phyloP scores from a whole-genome alignment of 2,113 vertebrate species.

The Heterotis niloticus region DNA sequence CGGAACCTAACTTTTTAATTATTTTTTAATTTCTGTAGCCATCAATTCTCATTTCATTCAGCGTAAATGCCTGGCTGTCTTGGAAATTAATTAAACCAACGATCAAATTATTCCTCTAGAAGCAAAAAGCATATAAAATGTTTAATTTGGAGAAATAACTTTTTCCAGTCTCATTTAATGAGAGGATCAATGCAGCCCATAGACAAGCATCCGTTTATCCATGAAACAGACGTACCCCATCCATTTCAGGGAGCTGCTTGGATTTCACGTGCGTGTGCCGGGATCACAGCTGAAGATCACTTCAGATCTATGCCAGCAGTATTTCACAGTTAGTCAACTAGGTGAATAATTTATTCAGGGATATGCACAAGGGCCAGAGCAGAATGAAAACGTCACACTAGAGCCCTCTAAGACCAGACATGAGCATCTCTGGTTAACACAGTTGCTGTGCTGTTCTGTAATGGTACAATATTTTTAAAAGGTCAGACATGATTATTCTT shows the following conservation, averaged over 20 bases:
- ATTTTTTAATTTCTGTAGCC: constrained; percentile 13
- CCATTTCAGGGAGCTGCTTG: background rate
- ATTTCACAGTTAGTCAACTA: too few relatives aligned
- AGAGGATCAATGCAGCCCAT: constrained; percentile 1
- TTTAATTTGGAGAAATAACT: constrained; percentile 18
- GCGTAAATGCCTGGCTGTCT: constrained; percentile 16
- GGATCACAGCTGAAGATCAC: too few relatives aligned
- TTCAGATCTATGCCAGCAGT: too few relatives aligned
- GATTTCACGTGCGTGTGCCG: background rate
- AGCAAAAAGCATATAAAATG: constrained; percentile 20
- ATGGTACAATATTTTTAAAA: too few relatives aligned
- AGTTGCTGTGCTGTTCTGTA: too few relatives aligned
- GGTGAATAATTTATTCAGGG: too few relatives aligned
- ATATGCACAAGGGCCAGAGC: too few relatives aligned
- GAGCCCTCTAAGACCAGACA: too few relatives aligned
- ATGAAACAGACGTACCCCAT: background rate
- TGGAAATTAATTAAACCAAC: constrained; percentile 25
- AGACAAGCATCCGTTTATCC: background rate
- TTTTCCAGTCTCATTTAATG: constrained; percentile 14
- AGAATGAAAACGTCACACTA: too few relatives aligned
- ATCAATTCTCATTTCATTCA: constrained; percentile 22
- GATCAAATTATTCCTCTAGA: constrained; percentile 5
- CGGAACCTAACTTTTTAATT: constrained; percentile 21
- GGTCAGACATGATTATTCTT: too few relatives aligned
- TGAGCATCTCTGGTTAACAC: too few relatives aligned